Conservation (phyloP, 2,113 vertebrate genomes). For the Seriola aureovittata region DNA sequence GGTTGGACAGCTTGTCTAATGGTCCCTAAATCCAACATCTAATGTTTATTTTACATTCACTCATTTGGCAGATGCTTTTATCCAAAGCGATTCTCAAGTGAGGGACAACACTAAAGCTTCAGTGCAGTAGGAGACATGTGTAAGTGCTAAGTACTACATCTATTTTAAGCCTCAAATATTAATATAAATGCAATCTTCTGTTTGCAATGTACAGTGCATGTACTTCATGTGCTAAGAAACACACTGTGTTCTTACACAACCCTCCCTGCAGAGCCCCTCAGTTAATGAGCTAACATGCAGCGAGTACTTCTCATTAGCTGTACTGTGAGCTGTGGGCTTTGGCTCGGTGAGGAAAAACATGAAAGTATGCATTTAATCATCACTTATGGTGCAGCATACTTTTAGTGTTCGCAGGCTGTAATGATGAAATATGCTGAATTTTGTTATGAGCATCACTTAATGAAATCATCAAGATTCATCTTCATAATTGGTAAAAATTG, state of each 20-base stretch:
- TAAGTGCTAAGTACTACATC: too few relatives aligned
- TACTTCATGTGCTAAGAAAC: background rate
- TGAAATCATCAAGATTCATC: too few relatives aligned
- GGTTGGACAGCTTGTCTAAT: background rate
- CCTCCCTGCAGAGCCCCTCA: constrained; percentile 26
- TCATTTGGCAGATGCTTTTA: too few relatives aligned
- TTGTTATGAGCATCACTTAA: too few relatives aligned
- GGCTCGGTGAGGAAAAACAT: constrained; percentile 2
- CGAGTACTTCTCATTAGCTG: constrained; percentile 23
- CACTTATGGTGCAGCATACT: background rate
- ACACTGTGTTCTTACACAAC: background rate
- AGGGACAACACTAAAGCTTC: too few relatives aligned
- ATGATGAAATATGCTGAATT: background rate
- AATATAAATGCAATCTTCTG: background rate
- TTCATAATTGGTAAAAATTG: too few relatives aligned
- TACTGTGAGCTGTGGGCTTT: constrained; percentile 24
- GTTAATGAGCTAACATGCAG: constrained; percentile 38
- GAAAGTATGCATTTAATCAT: background rate
- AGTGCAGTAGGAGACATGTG: too few relatives aligned
- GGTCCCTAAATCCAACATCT: background rate
- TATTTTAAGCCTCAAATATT: background rate
- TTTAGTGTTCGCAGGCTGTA: background rate
- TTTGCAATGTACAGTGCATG: background rate
- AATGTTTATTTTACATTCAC: background rate
- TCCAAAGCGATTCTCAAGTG: too few relatives aligned